A percentile compares a stretch with the other conserved stretches of the same genome.
Evolutionary conservation across 2,888 invertebrate species (phyloP).

Genomic region (Chrysopilus asiliformis): DNA sequence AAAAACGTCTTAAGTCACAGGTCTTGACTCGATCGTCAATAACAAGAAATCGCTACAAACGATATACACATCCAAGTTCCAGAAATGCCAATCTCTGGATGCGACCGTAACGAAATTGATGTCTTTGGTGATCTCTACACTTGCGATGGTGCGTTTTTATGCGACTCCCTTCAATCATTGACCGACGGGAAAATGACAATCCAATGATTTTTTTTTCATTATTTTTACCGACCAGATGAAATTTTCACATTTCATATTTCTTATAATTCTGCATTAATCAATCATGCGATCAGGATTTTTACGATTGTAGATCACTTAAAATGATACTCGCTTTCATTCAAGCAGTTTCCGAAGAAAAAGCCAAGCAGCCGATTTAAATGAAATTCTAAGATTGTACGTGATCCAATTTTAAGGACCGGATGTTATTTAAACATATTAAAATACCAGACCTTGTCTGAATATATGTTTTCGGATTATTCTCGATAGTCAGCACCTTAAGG

Average conservation of each 20-base stretch:
- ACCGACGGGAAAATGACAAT: no score
- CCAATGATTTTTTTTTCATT: no score
- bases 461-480: slow-evolving; percentile 1
- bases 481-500: slow-evolving; percentile 2
- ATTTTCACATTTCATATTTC: slow-evolving; percentile 10
- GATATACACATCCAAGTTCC: slow-evolving; percentile 13
- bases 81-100: slow-evolving; percentile 6
- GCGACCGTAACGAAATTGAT: slow-evolving; percentile 11
- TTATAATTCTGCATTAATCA: slow-evolving; percentile 7
- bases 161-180: no score
- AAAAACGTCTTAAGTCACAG: background rate
- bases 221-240: background rate
- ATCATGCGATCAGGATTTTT: slow-evolving; percentile 8
- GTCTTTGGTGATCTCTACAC: slow-evolving; percentile 3
- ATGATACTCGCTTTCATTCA: no score
- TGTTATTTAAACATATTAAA: slow-evolving; percentile 13
- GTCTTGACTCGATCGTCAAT: slow-evolving; percentile 8
- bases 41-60: slow-evolving; percentile 11
- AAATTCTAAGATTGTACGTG: background rate
- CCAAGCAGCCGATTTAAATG: background rate
- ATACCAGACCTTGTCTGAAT: slow-evolving; percentile 10
- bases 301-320: slow-evolving; percentile 1
- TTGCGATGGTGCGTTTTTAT: no score
- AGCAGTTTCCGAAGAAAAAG: background rate
- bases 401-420: slow-evolving; percentile 11